Conservation (phyloP, 1,140 invertebrate species). For the Apis laboriosa region DNA sequence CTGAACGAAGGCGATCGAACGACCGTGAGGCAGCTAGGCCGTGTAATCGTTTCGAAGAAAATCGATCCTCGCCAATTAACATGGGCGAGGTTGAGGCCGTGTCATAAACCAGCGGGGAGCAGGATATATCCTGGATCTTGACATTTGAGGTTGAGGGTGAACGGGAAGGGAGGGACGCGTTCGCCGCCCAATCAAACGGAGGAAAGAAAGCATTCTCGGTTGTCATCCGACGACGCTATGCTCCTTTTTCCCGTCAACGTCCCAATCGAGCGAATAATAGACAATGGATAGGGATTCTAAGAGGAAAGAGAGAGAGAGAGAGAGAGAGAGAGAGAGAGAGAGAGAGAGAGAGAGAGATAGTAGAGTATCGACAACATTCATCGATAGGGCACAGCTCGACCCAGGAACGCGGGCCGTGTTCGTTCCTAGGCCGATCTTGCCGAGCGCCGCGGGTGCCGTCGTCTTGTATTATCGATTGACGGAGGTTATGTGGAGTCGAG, state of each 20-base stretch:
- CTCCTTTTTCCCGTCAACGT: not conserved
- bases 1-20: slow-evolving; percentile 31
- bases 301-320: too few species aligned
- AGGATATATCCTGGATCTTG: not conserved
- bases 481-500: slow-evolving; percentile 65
- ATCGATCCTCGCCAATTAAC: slow-evolving; percentile 51
- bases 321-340: not conserved
- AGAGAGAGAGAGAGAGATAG: not conserved
- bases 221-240: too few species aligned
- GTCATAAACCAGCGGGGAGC: not conserved
- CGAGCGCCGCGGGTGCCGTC: slow-evolving; percentile 63
- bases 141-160: not conserved
- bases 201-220: not conserved
- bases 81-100: slow-evolving; percentile 49
- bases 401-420: slow-evolving; percentile 42
- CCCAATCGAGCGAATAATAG: not conserved
- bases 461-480: slow-evolving; percentile 68
- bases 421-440: slow-evolving; percentile 61
- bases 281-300: too few species aligned
- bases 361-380: not conserved
- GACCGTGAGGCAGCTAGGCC: slow-evolving; percentile 31
- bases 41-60: slow-evolving; percentile 43
- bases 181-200: slow-evolving; percentile 9
- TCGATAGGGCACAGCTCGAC: slow-evolving; percentile 18
- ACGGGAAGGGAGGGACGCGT: not conserved